Evolutionary conservation across 2,797 vertebrate genomes (phyloP), one percentile per base, ranked within the genome.

Genomic region (Melanotaenia parkinsoni): DNA sequence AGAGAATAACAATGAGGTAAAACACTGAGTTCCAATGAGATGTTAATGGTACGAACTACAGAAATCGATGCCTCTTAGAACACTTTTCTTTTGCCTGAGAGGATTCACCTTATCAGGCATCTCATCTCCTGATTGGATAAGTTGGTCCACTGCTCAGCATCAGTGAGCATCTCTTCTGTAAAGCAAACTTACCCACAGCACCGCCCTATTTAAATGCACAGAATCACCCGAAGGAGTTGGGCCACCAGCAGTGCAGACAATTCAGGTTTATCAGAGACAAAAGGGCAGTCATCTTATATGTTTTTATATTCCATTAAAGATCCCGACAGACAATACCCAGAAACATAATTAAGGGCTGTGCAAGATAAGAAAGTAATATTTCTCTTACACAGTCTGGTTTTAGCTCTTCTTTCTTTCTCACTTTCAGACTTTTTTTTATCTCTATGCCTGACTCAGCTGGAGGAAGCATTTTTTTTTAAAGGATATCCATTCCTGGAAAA

Each of bases 101-200:
- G 54, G 22, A 64, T 72, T 70, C 58, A 74, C 76, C 35, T 70
- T 56, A 33, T 51, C 18, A 14, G 73, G 28, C 60, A 64, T 68
- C 43, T 80, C 24, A 24, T 70, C 69, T 76, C 61, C 35, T 72
- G 68, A 60, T 67, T 66, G 20, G 70, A 80, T 74, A 63, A 68
- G n/a, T 68, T 5, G 16, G 63, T 53, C 33, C 22, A 57, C 69
- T 58, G 28, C 59, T 75, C 64, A 76, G 45, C 33, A 40, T 67
- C 16, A 22, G 59, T 33, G 58, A 62, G 56, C 54, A 47, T 54
- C 51, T 54, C 50, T 24, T 53, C 3, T n/a, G n/a, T 53, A 11
- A 10, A 9, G 59, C 37, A 28, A 8, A 62, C 26, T 26, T 16
- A 16, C 37, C 4, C 40, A 28, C 35, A 58, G 53, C 53, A 53